Evolutionary conservation across 1,140 invertebrate genomes (phyloP).

Genomic region (Drosophila pseudoobscura): DNA sequence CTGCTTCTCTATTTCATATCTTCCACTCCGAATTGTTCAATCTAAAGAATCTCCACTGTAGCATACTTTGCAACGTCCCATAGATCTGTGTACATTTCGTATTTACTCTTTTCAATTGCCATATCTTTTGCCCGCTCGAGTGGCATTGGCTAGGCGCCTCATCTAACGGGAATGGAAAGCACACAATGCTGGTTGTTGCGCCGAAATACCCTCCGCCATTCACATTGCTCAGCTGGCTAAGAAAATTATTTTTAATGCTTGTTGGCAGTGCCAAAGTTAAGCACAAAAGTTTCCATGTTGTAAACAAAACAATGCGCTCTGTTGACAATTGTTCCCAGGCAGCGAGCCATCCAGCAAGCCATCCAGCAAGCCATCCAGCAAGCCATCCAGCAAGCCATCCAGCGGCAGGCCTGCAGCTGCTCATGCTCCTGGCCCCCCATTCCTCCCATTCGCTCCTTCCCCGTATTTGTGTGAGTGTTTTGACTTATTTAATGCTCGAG

Average conservation of each 20-base stretch:
- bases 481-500: constrained; percentile 77
- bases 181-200: constrained; percentile 20
- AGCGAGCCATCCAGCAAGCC: constrained; percentile 31
- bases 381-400: constrained; percentile 18
- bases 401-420: constrained; percentile 12
- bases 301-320: constrained; percentile 66
- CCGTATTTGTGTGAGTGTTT: constrained; percentile 45
- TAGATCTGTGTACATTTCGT: no score
- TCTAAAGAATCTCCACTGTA: no score
- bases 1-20: no score
- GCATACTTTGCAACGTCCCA: no score
- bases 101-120: no score
- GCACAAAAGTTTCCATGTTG: constrained; percentile 61
- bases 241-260: constrained; percentile 64
- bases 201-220: constrained; percentile 38
- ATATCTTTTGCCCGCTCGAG: no score
- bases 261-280: constrained; percentile 56
- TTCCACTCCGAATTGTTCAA: no score
- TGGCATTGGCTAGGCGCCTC: no score
- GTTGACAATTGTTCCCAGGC: constrained; percentile 73
- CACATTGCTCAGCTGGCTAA: constrained; percentile 48
- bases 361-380: constrained; percentile 21
- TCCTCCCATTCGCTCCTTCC: neutral
- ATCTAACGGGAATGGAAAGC: neutral
- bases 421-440: constrained; percentile 1